Conservation (phyloP, 2,797 vertebrate genomes). For the Scolopax rusticola region DNA sequence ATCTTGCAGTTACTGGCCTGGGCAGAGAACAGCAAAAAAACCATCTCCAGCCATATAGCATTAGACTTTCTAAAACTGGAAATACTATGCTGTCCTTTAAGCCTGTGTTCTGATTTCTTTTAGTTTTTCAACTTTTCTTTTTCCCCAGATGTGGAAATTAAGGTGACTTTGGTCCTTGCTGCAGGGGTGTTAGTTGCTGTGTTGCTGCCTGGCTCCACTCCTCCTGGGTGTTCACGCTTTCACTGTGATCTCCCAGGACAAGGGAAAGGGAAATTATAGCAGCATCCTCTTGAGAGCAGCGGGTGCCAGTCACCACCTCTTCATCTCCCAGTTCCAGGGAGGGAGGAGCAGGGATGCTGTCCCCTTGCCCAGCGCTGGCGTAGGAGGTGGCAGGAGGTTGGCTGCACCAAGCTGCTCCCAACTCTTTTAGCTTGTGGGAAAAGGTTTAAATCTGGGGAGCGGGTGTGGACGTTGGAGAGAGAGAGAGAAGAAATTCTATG, state of each 20-base stretch:
- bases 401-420: background rate
- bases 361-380: background rate
- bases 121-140: background rate
- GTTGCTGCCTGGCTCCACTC: background rate
- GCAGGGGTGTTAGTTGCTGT: background rate
- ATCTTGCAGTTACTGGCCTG: fast-evolving
- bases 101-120: background rate
- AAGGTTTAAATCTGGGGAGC: background rate
- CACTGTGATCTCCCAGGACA: background rate
- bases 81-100: background rate
- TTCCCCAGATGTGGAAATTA: background rate
- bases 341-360: background rate
- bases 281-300: background rate
- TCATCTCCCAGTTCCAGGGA: background rate
- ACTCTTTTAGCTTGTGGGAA: background rate
- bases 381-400: background rate
- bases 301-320: background rate
- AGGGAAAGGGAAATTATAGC: background rate
- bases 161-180: background rate
- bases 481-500: background rate
- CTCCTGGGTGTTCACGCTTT: background rate
- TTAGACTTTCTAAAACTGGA: background rate
- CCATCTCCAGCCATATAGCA: fast-evolving
- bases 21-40: background rate
- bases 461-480: background rate